Conservation (phyloP, 2,888 invertebrate genomes). For the Sepiola atlantica region DNA sequence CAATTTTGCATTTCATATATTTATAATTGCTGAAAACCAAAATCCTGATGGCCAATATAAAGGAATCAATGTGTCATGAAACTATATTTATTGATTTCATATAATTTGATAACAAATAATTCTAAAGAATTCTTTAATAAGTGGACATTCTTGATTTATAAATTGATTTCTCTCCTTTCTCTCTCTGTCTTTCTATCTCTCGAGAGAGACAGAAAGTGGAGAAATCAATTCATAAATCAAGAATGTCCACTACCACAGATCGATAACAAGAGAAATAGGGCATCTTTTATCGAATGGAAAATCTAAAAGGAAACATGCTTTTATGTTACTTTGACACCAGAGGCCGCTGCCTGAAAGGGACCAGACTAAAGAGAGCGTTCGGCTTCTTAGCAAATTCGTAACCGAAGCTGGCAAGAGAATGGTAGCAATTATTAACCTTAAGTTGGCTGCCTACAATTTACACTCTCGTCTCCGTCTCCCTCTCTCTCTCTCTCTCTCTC, state of each 20-base stretch:
- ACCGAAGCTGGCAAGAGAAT: neutral
- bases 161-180: no score
- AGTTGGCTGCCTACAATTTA: neutral
- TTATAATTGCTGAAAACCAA: no score
- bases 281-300: neutral
- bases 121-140: neutral
- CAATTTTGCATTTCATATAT: no score
- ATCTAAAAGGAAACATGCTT: neutral
- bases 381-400: neutral
- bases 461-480: neutral
- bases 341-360: neutral
- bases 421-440: neutral
- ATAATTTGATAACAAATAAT: neutral
- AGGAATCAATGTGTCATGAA: neutral
- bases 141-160: no score
- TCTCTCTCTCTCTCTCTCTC: neutral
- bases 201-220: neutral
- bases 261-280: neutral
- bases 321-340: neutral
- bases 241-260: neutral
- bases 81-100: neutral
- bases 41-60: neutral
- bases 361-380: neutral
- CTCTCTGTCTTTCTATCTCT: no score
- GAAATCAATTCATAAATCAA: neutral